A percentile compares a stretch with the other conserved stretches of the same genome.
Conservation (phyloP, 2,888 invertebrate species). For the Coleophora flavipennella region DNA sequence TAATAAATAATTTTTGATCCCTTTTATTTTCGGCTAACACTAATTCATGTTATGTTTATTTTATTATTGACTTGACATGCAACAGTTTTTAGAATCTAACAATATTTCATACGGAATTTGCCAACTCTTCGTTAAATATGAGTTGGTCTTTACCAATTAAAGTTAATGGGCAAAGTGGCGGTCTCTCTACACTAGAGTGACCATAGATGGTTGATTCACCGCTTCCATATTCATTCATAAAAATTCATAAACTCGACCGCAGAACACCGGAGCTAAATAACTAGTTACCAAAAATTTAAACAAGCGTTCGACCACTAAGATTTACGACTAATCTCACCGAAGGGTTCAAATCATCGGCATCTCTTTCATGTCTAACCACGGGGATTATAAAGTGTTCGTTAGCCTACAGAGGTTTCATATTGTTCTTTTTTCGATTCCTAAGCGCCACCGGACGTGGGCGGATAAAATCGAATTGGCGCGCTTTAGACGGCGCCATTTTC, state of each 20-base stretch:
- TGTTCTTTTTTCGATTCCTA: constrained; percentile 12
- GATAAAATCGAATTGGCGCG: constrained; percentile 24
- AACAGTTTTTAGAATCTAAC: too few species aligned
- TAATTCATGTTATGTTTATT: too few species aligned
- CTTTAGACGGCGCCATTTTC: constrained; percentile 16
- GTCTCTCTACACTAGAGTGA: not conserved
- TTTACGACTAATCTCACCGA: constrained; percentile 29
- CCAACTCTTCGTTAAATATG: too few species aligned
- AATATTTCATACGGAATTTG: too few species aligned
- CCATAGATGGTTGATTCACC: not conserved
- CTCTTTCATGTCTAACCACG: constrained; percentile 33
- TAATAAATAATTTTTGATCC: too few species aligned
- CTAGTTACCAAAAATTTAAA: constrained; percentile 14
- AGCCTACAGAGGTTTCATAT: constrained; percentile 17
- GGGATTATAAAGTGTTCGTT: constrained; percentile 43
- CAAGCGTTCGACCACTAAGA: constrained; percentile 18
- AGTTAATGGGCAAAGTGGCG: too few species aligned
- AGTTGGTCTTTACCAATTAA: too few species aligned
- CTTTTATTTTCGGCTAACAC: too few species aligned
- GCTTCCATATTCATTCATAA: constrained; percentile 21
- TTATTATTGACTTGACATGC: too few species aligned
- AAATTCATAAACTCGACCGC: constrained; percentile 14
- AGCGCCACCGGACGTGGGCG: constrained; percentile 57
- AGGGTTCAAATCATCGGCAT: constrained; percentile 24
- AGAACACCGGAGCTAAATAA: constrained; percentile 23